Percentiles rank a stretch among this genome's conserved stretches.
These are phyloP conservation scores for Anthopleura xanthogrammica DNA, from an alignment of 92 coral and sea anemone species.

Conservation along the genomic window DNA sequence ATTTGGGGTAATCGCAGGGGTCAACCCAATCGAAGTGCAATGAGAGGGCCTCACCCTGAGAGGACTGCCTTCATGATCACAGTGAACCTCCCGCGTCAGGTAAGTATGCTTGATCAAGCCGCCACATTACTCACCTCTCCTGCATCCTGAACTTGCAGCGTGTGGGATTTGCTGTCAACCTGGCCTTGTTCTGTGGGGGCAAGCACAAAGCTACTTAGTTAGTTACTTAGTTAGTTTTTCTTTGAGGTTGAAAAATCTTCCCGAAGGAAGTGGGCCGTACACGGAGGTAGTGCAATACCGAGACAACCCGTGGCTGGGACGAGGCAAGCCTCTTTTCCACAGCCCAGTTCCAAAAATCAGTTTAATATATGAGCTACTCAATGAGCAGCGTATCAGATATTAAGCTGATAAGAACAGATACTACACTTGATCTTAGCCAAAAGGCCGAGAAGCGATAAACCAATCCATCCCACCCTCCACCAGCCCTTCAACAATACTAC, in stretches of 20 bases:
- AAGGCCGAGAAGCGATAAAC: slow-evolving; percentile 72
- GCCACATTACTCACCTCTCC: too few species aligned
- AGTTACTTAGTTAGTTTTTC: too few species aligned
- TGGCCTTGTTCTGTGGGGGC: too few species aligned
- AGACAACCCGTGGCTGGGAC: slow-evolving; percentile 82
- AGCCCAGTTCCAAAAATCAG: slow-evolving; percentile 78
- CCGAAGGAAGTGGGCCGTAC: slow-evolving; percentile 57
- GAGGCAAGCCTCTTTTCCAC: slow-evolving; percentile 74
- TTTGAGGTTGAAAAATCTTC: not conserved
- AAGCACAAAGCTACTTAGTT: too few species aligned
- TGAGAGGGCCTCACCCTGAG: slow-evolving; percentile 44
- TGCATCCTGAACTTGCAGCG: too few species aligned
- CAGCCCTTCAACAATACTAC: too few species aligned
- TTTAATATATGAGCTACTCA: slow-evolving; percentile 80
- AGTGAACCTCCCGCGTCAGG: not conserved
- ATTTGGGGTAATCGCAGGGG: slow-evolving; percentile 86
- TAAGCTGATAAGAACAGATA: slow-evolving; percentile 99
- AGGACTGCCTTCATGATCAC: slow-evolving; percentile 41
- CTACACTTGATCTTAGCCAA: slow-evolving; percentile 81
- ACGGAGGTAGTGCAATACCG: slow-evolving; percentile 82
- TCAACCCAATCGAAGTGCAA: slow-evolving; percentile 76
- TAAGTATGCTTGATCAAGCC: too few species aligned
- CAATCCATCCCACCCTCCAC: not conserved
- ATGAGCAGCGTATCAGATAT: slow-evolving; percentile 97
- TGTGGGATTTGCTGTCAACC: too few species aligned